These are phyloP conservation scores for Apostichopus californicus DNA, from an alignment of 35 echinoderm and acorn worm genomes.

Conservation along the genomic window DNA sequence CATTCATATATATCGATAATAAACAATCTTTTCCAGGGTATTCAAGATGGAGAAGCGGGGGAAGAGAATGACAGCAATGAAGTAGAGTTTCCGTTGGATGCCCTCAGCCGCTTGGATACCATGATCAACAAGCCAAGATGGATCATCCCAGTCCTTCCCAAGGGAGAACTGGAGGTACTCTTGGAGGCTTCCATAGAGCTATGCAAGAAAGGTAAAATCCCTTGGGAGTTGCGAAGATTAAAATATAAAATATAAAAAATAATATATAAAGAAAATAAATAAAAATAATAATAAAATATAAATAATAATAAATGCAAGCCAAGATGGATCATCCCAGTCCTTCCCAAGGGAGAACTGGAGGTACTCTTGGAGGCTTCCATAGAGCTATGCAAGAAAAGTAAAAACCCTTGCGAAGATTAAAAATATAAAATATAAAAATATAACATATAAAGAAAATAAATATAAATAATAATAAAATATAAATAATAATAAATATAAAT, in stretches of 20 bases:
- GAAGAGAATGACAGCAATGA: conserved; percentile 83
- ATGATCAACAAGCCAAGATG: conserved; percentile 99
- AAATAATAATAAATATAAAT: too few relatives aligned
- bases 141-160: conserved; percentile 96
- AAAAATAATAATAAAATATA: too few relatives aligned
- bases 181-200: conserved; percentile 91
- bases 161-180: conserved; percentile 97
- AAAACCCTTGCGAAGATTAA: too few relatives aligned
- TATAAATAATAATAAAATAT: too few relatives aligned
- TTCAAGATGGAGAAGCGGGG: conserved; percentile 57
- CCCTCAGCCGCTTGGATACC: conserved; percentile 77
- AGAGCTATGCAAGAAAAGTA: conserved; percentile 90
- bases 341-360: conserved; percentile 97
- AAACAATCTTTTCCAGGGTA: background rate
- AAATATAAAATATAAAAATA: too few relatives aligned
- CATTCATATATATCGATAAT: too few relatives aligned
- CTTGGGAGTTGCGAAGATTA: too few relatives aligned
- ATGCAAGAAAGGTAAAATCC: conserved; percentile 82
- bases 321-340: conserved; percentile 94
- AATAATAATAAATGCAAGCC: conserved; percentile 54
- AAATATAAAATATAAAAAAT: too few relatives aligned
- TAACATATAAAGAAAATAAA: too few relatives aligned
- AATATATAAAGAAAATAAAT: too few relatives aligned
- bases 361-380: conserved; percentile 93
- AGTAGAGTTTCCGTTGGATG: conserved; percentile 84